Conservation (phyloP, 1,140 invertebrate species). For the Ctenoplectra terminalis region DNA sequence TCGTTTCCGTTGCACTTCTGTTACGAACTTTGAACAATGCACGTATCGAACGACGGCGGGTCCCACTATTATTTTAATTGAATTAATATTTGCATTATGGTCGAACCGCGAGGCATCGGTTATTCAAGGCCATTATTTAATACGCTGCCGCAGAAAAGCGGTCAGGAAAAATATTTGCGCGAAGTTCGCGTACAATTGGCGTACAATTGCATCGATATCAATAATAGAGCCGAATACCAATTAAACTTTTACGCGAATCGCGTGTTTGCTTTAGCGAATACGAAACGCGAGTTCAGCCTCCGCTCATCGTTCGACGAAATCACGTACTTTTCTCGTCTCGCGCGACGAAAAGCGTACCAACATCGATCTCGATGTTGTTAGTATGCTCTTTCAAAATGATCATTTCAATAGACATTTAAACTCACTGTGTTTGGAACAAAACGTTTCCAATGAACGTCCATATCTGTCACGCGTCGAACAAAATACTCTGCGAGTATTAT, state of each 20-base stretch:
- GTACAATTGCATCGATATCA: background rate
- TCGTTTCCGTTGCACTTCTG: background rate
- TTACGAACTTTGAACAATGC: background rate
- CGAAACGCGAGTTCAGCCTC: background rate
- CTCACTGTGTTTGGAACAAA: background rate
- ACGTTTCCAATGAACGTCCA: too few relatives aligned
- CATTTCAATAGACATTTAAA: background rate
- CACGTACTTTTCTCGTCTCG: too few relatives aligned
- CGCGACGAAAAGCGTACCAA: background rate
- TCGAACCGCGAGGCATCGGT: background rate
- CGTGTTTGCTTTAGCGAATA: too few relatives aligned
- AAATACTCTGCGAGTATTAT: background rate
- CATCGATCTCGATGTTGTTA: too few relatives aligned
- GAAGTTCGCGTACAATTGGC: background rate
- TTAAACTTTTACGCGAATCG: background rate
- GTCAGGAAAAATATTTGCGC: background rate
- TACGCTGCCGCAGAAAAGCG: background rate
- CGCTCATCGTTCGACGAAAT: background rate
- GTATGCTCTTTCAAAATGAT: background rate
- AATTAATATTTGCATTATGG: slow-evolving; percentile 2
- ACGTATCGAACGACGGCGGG: background rate
- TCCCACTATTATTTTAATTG: background rate
- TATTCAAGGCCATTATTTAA: background rate
- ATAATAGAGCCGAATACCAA: background rate
- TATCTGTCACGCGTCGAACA: background rate